Evolutionary conservation across 2,888 invertebrate genomes (phyloP).

Genomic region (Aspidiotus destructor): DNA sequence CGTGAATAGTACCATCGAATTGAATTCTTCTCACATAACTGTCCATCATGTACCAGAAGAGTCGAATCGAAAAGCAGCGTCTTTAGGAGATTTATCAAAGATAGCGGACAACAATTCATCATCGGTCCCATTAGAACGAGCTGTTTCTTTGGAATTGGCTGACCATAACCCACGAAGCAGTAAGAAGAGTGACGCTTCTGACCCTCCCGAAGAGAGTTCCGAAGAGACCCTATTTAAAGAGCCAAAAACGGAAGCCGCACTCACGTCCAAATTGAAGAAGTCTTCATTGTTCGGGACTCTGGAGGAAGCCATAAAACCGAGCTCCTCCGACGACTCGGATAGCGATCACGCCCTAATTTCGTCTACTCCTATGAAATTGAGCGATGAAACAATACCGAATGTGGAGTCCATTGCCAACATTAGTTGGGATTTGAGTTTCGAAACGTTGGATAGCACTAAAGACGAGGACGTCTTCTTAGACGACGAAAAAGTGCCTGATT

Average conservation of each 20-base stretch:
- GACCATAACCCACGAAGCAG: conserved; percentile 38
- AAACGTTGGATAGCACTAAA: conserved; percentile 34
- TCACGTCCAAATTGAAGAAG: conserved; percentile 51
- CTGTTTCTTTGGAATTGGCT: conserved; percentile 60
- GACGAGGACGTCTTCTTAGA: conserved; percentile 34
- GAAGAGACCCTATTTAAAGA: conserved; percentile 28
- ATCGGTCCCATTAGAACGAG: conserved; percentile 50
- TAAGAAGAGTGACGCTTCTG: conserved; percentile 59
- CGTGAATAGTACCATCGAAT: conserved; percentile 55
- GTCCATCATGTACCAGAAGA: conserved; percentile 55
- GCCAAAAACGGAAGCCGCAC: conserved; percentile 32
- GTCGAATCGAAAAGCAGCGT: conserved; percentile 62
- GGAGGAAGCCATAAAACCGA: conserved; percentile 51
- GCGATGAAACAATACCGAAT: conserved; percentile 34
- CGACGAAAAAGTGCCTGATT: conserved; percentile 41
- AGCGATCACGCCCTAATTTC: conserved; percentile 29
- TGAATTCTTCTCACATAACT: conserved; percentile 64
- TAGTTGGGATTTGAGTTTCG: conserved; percentile 36
- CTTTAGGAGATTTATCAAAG: conserved; percentile 66
- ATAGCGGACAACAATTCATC: conserved; percentile 42
- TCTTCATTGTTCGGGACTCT: conserved; percentile 66
- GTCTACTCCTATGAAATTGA: conserved; percentile 36
- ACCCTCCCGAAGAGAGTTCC: conserved; percentile 40
- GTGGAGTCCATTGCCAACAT: conserved; percentile 35
- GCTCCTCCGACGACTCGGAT: conserved; percentile 10